These are phyloP conservation scores for Schizothorax lantsangensis DNA, from an alignment of 2,797 vertebrate genomes.

Conservation along the genomic window DNA sequence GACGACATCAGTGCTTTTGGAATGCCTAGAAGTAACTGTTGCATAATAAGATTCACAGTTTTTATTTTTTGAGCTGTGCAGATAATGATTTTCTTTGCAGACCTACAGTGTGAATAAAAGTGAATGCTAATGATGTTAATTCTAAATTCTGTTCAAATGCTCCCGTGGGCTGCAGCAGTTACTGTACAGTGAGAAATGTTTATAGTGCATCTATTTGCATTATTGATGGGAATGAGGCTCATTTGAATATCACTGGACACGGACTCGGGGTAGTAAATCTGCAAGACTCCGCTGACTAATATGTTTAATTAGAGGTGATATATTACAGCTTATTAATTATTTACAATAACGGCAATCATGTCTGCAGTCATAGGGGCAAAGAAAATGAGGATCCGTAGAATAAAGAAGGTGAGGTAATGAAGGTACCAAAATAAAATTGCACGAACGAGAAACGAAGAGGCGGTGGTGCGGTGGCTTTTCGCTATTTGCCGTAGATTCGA, in stretches of 20 bases:
- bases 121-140: slow-evolving; percentile 38
- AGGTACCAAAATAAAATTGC: slow-evolving; percentile 59
- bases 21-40: neutral
- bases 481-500: slow-evolving; percentile 41
- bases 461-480: slow-evolving; percentile 27
- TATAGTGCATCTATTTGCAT: slow-evolving; percentile 60
- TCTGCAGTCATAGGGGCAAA: slow-evolving; percentile 57
- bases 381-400: slow-evolving; percentile 60
- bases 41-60: neutral
- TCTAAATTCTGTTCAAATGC: slow-evolving; percentile 35
- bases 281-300: slow-evolving; percentile 57
- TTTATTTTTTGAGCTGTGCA: neutral
- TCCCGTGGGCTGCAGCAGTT: slow-evolving; percentile 28
- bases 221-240: slow-evolving; percentile 62
- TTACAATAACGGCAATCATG: slow-evolving; percentile 61
- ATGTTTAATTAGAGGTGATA: slow-evolving; percentile 68
- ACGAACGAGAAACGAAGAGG: slow-evolving; percentile 52
- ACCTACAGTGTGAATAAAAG: neutral
- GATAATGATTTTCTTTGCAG: slow-evolving; percentile 12
- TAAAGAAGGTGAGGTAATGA: slow-evolving; percentile 58
- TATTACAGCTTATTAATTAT: slow-evolving; percentile 67
- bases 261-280: slow-evolving; percentile 64
- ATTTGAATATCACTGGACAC: slow-evolving; percentile 61
- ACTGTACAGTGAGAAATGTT: slow-evolving; percentile 55
- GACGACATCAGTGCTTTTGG: neutral